phyloP scores from a whole-genome alignment of 2,113 vertebrate genomes.

The Laterallus jamaicensis region DNA sequence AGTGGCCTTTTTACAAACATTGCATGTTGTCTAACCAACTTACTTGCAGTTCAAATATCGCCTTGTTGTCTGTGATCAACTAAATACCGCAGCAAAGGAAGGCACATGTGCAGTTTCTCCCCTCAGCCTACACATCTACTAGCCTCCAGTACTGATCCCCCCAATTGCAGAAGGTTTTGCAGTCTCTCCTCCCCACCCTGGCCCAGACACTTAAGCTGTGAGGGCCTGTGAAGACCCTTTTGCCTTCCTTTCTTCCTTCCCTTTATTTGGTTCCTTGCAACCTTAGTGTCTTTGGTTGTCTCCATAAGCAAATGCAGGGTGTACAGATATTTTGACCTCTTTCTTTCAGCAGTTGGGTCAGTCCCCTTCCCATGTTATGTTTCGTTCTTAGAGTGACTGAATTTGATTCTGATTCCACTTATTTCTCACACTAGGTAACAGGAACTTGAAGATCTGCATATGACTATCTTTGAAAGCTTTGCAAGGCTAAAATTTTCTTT shows the following conservation, averaged over 20 bases:
- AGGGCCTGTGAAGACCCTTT: background rate
- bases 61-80: background rate
- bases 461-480: slow-evolving; percentile 18
- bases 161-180: background rate
- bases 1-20: background rate
- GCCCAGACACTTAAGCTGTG: background rate
- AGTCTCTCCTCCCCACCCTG: background rate
- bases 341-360: background rate
- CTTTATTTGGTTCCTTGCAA: background rate
- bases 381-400: slow-evolving; percentile 13
- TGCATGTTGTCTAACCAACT: background rate
- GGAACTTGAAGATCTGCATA: background rate
- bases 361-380: background rate
- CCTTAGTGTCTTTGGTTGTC: background rate
- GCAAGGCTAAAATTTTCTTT: background rate
- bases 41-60: background rate
- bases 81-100: background rate
- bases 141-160: background rate
- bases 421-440: background rate
- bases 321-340: background rate
- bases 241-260: background rate
- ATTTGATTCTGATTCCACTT: slow-evolving; percentile 5
- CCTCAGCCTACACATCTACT: background rate
- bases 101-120: background rate
- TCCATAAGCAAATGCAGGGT: background rate